Evolutionary conservation across 53 echinoderm and acorn worm genomes (phyloP).

Genomic region (Zoroaster sp.): DNA sequence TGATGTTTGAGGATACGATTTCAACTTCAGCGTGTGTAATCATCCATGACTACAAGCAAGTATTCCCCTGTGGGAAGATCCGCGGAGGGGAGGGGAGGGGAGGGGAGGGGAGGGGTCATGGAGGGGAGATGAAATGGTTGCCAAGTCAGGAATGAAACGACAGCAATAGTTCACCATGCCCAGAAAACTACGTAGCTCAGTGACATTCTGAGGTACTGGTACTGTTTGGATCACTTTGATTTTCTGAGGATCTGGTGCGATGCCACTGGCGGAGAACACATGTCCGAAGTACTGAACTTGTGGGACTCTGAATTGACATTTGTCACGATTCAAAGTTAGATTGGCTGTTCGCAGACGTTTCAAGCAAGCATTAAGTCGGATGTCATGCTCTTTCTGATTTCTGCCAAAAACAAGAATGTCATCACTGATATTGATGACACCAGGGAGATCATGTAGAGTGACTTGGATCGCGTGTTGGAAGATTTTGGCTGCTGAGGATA

Average conservation of each 20-base stretch:
- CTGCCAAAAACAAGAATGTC: no score
- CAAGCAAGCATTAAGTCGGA: no score
- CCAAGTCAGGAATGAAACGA: constrained; percentile 55
- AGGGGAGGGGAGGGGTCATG: no score
- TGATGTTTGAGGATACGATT: constrained; percentile 66
- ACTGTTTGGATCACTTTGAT: constrained; percentile 39
- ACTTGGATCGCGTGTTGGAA: constrained; percentile 50
- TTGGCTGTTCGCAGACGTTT: constrained; percentile 11
- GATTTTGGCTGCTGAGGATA: constrained; percentile 47
- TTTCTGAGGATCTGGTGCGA: constrained; percentile 52
- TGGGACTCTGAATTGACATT: no score
- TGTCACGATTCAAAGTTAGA: constrained; percentile 26
- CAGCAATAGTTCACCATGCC: constrained; percentile 62
- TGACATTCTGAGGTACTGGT: constrained; percentile 38
- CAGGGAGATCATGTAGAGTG: no score
- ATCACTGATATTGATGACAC: no score
- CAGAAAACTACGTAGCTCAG: constrained; percentile 56
- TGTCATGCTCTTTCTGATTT: no score
- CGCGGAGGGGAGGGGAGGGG: no score
- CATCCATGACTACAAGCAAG: background rate
- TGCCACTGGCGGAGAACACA: constrained; percentile 54
- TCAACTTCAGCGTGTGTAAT: constrained; percentile 48
- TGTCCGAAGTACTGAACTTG: no score
- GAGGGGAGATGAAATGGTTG: constrained; percentile 55
- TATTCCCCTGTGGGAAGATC: no score